Conservation (phyloP, 2,113 vertebrate species). For the Gnathonemus echidnorhynchus region DNA sequence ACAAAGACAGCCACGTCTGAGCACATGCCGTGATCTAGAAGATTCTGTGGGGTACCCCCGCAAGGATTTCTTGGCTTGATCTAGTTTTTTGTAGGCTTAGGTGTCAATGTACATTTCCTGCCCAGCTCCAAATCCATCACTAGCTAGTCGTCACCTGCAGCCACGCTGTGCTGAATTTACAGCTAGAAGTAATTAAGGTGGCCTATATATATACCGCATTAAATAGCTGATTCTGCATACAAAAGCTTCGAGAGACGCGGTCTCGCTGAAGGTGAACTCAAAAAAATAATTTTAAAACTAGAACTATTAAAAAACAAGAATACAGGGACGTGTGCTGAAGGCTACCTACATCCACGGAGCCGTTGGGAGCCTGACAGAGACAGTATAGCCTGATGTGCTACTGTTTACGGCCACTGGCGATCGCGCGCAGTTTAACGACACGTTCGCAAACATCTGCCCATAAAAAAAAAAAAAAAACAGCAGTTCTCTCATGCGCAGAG, state of each 20-base stretch:
- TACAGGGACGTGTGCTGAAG: neutral
- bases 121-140: neutral
- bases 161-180: neutral
- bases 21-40: neutral
- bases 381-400: too few species aligned
- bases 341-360: neutral
- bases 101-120: neutral
- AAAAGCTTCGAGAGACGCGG: neutral
- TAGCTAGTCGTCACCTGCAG: neutral
- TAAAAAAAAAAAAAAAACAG: neutral
- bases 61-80: neutral
- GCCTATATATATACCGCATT: neutral
- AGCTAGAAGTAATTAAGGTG: neutral
- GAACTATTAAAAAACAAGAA: neutral
- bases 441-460: conserved; percentile 8
- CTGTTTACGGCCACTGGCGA: neutral
- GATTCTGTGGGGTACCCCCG: neutral
- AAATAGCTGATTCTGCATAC: conserved; percentile 2
- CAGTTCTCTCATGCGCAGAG: neutral
- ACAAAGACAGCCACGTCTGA: neutral
- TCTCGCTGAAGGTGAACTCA: neutral
- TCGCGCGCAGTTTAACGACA: neutral
- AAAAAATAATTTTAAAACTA: neutral
- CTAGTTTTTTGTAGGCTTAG: neutral
- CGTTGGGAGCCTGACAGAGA: neutral